phyloP scores from a whole-genome alignment of 35 echinoderm and acorn worm genomes.

The Holothuria glaberrima region DNA sequence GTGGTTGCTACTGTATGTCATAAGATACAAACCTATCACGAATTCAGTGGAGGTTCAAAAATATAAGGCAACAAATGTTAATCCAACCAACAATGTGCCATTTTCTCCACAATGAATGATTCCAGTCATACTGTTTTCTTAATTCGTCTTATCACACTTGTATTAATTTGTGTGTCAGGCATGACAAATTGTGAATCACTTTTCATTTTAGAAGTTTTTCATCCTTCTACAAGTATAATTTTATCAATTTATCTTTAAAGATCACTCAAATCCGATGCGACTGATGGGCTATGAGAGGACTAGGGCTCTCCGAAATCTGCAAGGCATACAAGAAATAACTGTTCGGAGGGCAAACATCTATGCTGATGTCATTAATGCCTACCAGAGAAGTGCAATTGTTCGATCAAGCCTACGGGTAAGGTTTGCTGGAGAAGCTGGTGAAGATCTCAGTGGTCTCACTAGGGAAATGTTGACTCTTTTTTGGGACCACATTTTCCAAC shows the following conservation, averaged over 20 bases:
- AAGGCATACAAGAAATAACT: background rate
- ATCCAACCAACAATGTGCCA: too few species aligned
- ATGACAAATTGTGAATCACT: too few species aligned
- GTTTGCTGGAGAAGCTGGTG: too few species aligned
- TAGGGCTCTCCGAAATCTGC: background rate
- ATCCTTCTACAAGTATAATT: background rate
- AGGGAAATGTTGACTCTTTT: too few species aligned
- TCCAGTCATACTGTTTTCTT: too few species aligned
- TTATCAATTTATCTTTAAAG: background rate
- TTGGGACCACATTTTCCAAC: too few species aligned
- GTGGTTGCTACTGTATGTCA: background rate
- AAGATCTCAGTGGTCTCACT: too few species aligned
- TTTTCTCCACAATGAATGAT: too few species aligned
- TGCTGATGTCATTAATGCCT: background rate
- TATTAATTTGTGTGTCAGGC: too few species aligned
- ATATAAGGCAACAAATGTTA: too few species aligned
- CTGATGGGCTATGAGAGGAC: background rate
- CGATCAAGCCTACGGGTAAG: background rate
- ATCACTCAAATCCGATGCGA: background rate
- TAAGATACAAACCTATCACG: background rate
- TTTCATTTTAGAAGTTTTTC: too few species aligned
- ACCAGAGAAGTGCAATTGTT: background rate
- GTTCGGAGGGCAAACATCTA: background rate
- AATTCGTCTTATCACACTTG: too few species aligned
- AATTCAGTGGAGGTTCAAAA: background rate